Evolutionary conservation across 23 tunicate genomes (phyloP).

Genomic region (Diplosoma virens): DNA sequence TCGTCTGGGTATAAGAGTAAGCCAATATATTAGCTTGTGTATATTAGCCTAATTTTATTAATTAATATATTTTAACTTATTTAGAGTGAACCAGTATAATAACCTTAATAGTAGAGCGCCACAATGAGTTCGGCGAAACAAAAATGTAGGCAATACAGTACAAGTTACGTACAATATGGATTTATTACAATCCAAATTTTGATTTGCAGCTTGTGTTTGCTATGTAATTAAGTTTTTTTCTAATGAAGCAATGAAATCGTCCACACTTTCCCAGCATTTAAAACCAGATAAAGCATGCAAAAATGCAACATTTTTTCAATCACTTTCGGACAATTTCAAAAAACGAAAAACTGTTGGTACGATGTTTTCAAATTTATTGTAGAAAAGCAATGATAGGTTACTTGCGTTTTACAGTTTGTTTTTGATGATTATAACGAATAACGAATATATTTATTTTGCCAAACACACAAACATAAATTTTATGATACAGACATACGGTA

Average conservation of each 20-base stretch:
- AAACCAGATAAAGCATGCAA: conserved; percentile 23
- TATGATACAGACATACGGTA: too few species aligned
- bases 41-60: too few species aligned
- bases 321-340: conserved; percentile 44
- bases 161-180: background rate
- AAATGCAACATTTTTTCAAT: conserved; percentile 21
- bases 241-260: background rate
- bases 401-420: conserved; percentile 7
- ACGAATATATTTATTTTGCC: too few species aligned
- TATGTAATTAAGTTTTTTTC: background rate
- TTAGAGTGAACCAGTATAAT: background rate
- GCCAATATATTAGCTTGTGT: background rate
- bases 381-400: conserved; percentile 33
- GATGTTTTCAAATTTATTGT: conserved; percentile 16
- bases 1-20: background rate
- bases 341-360: conserved; percentile 26
- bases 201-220: background rate
- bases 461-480: too few species aligned
- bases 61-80: background rate
- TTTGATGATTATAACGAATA: too few species aligned
- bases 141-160: background rate
- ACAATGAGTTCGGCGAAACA: background rate
- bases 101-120: background rate
- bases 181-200: background rate
- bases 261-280: conserved; percentile 43